Evolutionary conservation across 2,113 vertebrate species (phyloP), one percentile per base, ranked within the genome.

Genomic region (Solea solea): DNA sequence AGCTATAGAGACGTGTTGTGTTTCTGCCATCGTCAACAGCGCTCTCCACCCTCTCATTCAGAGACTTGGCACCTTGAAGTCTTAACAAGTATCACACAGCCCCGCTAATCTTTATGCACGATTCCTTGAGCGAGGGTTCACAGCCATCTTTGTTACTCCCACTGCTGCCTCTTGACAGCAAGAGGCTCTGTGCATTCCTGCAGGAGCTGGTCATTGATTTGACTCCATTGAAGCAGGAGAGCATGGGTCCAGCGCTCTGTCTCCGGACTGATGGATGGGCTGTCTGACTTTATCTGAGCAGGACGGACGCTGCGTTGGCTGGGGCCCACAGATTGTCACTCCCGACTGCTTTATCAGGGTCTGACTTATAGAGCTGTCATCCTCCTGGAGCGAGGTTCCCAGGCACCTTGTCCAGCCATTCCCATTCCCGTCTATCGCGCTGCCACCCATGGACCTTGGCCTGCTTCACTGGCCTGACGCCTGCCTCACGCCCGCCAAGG

Each of bases 221-320:
- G 60, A 61, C 77, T 75, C 72, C 68, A 84, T 85, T 72, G 74
- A 66, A 82, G 83, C 10, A 13, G 77, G 75, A 75, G 76, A 74
- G 69, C 69, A 49, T 64, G 81, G 76, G 85, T 83, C 64, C 86
- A 62, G 80, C 72, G 76, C 77, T 72, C 50, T 72, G 86, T 88
- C 76, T 85, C 66, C 1, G 45, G 61, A 61, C 88, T 92, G 93
- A 93, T 90, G 90, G 91, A 93, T 91, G 88, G 69, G 76, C 90
- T 88, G 90, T 92, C 88, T 44, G 58, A 69, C 80, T 90, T 91
- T 89, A 92, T 92, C 91, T 90, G 83, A 78, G 85, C 81, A 84
- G 86, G 90, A 92, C 66, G 83, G 88, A 89, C 72, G 73, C 87
- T 80, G 75, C 76, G 74, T 74, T 86, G 87, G 84, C 84, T 87